phyloP scores from a whole-genome alignment of 1,140 invertebrate species.

The Drosophila baimaii region DNA sequence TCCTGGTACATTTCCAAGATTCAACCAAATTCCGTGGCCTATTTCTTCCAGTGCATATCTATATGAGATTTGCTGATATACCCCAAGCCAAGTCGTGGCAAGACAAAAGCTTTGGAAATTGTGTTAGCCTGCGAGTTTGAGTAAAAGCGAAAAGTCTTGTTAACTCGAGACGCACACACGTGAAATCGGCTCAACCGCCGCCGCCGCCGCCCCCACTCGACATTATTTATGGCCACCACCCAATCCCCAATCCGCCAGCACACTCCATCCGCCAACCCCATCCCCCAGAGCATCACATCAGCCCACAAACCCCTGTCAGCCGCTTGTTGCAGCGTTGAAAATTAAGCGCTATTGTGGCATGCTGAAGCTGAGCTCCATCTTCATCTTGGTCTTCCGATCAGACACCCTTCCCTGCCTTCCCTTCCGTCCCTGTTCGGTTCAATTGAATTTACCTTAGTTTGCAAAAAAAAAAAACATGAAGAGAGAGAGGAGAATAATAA shows the following conservation, averaged over 20 bases:
- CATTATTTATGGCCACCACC: slow-evolving; percentile 57
- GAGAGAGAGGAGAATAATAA: slow-evolving; percentile 28
- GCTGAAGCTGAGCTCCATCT: slow-evolving; percentile 41
- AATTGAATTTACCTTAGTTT: slow-evolving; percentile 81
- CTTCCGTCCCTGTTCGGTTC: slow-evolving; percentile 40
- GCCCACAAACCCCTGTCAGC: slow-evolving; percentile 16
- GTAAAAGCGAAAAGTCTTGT: slow-evolving; percentile 77
- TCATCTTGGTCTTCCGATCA: slow-evolving; percentile 18
- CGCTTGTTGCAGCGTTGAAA: slow-evolving; percentile 67
- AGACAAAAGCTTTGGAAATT: slow-evolving; percentile 64
- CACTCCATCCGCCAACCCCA: slow-evolving; percentile 2
- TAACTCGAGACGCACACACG: slow-evolving; percentile 54
- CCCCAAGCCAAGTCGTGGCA: slow-evolving; percentile 32
- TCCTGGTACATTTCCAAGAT: no score
- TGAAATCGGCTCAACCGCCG: slow-evolving; percentile 11
- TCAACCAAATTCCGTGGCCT: not conserved
- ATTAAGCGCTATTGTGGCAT: slow-evolving; percentile 75
- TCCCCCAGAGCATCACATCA: not conserved
- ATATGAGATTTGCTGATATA: slow-evolving; percentile 20
- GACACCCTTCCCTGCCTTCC: no score
- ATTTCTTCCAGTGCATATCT: slow-evolving; percentile 19
- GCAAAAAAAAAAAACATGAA: slow-evolving; percentile 20
- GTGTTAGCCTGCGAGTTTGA: slow-evolving; percentile 59
- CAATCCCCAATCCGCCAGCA: not conserved
- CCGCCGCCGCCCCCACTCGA: slow-evolving; percentile 20